Base-by-base conservation (phyloP, 2,888 invertebrate species). In the Drosophila neotestacea region DNA sequence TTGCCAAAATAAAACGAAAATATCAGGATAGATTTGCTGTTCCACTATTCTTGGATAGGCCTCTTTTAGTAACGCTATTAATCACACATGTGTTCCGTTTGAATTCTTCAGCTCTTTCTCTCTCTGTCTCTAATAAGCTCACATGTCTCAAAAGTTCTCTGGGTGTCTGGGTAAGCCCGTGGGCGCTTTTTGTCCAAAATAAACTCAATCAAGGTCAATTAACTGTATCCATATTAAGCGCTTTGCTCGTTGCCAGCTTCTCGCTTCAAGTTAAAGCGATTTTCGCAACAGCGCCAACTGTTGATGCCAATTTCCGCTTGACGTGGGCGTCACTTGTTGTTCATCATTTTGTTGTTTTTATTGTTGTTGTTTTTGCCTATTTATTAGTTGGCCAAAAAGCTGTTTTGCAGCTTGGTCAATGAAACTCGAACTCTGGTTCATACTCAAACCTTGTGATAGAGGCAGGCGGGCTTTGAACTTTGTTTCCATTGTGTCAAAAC, bases 201-300 rank as follows among this genome's bases (percentile, higher is more conserved):
- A 74, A 81, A 81, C 85, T 76, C 82, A 89, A 90, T 91, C 91
- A 91, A 91, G 91, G 91, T 90, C 90, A 91, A 89, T 90, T 91
- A 91, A 90, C 91, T 89, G 90, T 91, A 85, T 76, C 85, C 89
- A 90, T 84, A 85, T 84, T 78, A 77, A 89, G 85, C 73, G 68
- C 60, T 64, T 47, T 47, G 60, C 67, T 64, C 50, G 50, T 39
- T 70, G 55, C 38, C 62, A 54, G 67, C 69, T 50, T 39, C 61
- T 50, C 77, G 62, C 61, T 55, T 61, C 10, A 52, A 62, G 44
- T 58, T 50, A 59, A 74, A 70, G 67, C 83, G 71, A 69, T 80
- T 82, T 79, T 85, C 73, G 74, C 85, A 75, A 85, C 36, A 47
- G 39, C 58, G 58, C 69, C 73, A 72, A 80, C 59, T 55, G 48